These are phyloP conservation scores for Myzus persicae DNA, from an alignment of 1,140 invertebrate species.

Conservation along the genomic window DNA sequence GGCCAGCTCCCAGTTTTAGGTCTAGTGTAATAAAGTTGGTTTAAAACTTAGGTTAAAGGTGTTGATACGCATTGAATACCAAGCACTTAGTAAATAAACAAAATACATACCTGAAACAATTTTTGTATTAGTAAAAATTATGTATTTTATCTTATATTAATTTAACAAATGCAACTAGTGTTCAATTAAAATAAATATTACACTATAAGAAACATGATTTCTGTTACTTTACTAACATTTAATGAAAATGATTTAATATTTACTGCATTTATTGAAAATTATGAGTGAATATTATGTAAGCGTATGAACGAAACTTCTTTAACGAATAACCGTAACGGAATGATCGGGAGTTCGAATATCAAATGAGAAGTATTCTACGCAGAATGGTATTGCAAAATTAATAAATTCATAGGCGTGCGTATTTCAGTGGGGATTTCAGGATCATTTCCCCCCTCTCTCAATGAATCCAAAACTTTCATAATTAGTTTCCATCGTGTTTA, in stretches of 20 bases:
- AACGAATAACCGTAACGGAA: background rate
- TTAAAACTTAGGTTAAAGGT: too few species aligned
- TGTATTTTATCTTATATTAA: background rate
- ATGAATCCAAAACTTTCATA: background rate
- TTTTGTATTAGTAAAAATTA: background rate
- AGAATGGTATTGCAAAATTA: background rate
- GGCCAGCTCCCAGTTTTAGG: too few species aligned
- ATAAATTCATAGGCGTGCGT: background rate
- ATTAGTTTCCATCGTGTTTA: background rate
- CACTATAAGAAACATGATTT: background rate
- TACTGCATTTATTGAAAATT: background rate
- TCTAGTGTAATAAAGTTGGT: too few species aligned
- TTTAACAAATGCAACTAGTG: background rate
- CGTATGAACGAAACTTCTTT: background rate
- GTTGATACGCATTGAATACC: too few species aligned
- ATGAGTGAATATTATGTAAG: background rate
- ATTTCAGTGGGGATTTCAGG: conserved; percentile 5
- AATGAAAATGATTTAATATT: background rate
- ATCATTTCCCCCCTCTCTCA: background rate
- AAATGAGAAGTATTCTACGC: background rate
- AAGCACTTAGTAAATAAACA: background rate
- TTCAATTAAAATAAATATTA: background rate
- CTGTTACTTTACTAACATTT: background rate
- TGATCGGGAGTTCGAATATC: background rate
- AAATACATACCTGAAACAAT: background rate